phyloP scores from a whole-genome alignment of 2,113 vertebrate genomes.

The Sitta europaea region DNA sequence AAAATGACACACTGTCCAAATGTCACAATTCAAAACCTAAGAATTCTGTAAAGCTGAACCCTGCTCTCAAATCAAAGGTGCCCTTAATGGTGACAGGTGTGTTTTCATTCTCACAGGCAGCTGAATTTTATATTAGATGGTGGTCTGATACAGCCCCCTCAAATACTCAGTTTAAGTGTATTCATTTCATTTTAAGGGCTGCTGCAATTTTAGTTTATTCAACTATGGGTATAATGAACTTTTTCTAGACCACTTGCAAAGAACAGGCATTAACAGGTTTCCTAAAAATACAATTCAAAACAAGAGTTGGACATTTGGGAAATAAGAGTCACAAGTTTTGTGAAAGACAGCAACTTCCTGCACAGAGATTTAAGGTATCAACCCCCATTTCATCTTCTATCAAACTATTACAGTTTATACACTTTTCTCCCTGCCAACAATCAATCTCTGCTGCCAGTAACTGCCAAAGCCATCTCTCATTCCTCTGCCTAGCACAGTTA shows the following conservation, averaged over 20 bases:
- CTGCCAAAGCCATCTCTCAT: background rate
- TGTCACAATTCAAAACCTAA: background rate
- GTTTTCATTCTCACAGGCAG: background rate
- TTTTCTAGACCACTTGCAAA: background rate
- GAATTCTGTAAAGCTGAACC: background rate
- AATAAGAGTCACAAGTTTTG: background rate
- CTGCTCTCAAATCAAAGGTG: background rate
- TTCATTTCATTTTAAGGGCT: background rate
- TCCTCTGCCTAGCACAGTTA: background rate
- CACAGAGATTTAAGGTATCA: background rate
- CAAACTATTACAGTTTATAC: background rate
- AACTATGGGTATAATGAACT: background rate
- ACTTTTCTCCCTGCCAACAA: background rate
- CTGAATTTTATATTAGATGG: background rate
- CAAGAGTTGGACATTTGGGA: background rate
- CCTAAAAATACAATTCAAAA: background rate
- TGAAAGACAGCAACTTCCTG: background rate
- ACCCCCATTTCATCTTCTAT: background rate
- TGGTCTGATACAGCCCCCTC: background rate
- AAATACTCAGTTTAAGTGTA: background rate
- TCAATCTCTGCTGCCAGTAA: background rate
- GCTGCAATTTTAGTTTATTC: background rate
- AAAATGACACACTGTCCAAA: background rate
- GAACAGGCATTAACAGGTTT: background rate
- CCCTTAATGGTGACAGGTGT: background rate